phyloP scores from a whole-genome alignment of 2,113 vertebrate species.

The Peucedramus taeniatus region DNA sequence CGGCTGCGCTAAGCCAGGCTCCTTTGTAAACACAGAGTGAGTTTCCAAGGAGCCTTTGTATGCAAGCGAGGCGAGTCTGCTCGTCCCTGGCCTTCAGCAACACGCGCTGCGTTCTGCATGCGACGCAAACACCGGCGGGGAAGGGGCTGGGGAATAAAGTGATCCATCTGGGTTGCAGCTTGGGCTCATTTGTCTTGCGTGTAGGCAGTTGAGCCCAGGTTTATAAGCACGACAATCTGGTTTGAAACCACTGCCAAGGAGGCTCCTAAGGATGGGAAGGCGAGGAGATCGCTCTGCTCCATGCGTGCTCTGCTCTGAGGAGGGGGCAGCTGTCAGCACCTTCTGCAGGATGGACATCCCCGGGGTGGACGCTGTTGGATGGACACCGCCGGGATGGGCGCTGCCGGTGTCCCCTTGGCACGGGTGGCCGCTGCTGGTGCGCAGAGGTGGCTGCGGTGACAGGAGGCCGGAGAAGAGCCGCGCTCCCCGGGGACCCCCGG shows the following conservation, averaged over 20 bases:
- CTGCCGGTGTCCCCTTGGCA: not conserved
- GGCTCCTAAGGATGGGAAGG: not conserved
- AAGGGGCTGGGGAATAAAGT: not conserved
- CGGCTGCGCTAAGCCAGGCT: not conserved
- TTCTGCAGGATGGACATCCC: not conserved
- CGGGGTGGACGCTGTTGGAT: accelerated
- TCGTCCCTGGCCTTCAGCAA: not conserved
- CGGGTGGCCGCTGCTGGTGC: accelerated
- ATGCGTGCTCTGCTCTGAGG: accelerated
- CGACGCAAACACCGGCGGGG: not conserved
- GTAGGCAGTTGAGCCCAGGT: slow-evolving; percentile 21
- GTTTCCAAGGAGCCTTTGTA: not conserved
- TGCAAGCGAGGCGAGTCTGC: not conserved
- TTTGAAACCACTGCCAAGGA: not conserved
- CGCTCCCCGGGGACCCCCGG: not conserved
- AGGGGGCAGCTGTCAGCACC: not conserved
- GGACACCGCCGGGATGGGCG: not conserved
- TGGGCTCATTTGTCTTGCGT: slow-evolving; percentile 37
- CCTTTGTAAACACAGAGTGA: not conserved
- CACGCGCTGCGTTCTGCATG: not conserved
- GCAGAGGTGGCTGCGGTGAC: not conserved
- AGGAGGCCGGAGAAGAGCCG: not conserved
- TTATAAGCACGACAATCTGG: not conserved
- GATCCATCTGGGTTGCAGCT: slow-evolving; percentile 31
- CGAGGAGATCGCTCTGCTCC: accelerated